Evolutionary conservation across 2,113 vertebrate genomes (phyloP), one percentile per base, ranked within the genome.

Genomic region (Aspiorhynchus laticeps): DNA sequence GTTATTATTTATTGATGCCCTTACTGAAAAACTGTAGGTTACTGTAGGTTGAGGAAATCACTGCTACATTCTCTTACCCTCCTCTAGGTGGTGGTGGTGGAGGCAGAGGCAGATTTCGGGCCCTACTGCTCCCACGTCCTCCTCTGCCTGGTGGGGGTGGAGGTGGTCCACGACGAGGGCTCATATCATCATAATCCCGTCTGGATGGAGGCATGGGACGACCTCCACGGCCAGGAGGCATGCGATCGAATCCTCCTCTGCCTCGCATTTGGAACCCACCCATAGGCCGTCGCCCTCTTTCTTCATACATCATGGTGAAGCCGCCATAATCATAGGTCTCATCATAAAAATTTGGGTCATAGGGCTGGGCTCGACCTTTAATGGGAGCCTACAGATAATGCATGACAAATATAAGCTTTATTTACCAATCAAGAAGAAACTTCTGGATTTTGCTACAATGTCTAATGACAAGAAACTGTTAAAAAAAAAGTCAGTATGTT

Each of bases 281-380:
- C n/a, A 98, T 95, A 0, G 97, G 97, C 7, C 97, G 95, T 9
- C 98, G 95, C 48, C 97, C 95, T 87, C 98, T 94, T 71, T 99
- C 98, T 94, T 99, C 98, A 61, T 97, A 99, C 93, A 98, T 95
- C 96, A 98, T 96, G 41, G 98, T 99, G 93, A 99, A 99, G 80
- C 98, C 98, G 78, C 98, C 98, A 0, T 99, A 99, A 90, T 99
- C 98, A 0, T 99, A 99, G 0, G 98, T 99, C 93, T 99, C 98
- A 86, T 99, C 97, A 2, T 99, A 99, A 93, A 99, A 99, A 89
- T 99, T 99, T 1, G 98, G 98, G 92, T 99, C 98, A 0, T 99
- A 99, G 65, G 98, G 97, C 88, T 99, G 98, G 43, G 97, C 96
- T 0, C 97, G 97, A 86, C 98, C 98, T 96, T 99, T 99, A 88